A percentile compares a stretch with the other conserved stretches of the same genome.
Evolutionary conservation across 2,888 invertebrate genomes (phyloP).

Genomic region (Erebia ligea): DNA sequence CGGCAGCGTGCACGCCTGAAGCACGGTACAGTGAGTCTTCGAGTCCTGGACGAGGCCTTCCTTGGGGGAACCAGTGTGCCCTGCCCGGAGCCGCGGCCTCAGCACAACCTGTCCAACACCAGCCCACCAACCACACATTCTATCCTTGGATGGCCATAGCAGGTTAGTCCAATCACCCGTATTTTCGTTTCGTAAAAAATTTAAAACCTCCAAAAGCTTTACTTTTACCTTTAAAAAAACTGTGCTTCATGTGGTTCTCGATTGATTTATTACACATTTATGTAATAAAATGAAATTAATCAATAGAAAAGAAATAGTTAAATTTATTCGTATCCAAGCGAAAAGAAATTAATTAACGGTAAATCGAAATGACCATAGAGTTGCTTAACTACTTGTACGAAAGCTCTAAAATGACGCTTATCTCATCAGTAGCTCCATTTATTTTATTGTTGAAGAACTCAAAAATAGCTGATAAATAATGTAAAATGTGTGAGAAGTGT

Average conservation of each 20-base stretch:
- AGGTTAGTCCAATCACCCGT: conserved; percentile 84
- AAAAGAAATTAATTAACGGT: conserved; percentile 45
- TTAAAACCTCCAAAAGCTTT: too few relatives aligned
- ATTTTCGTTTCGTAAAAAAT: not conserved
- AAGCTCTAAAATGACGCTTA: conserved; percentile 70
- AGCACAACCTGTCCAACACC: conserved; percentile 94
- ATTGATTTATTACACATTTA: too few relatives aligned
- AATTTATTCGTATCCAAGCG: conserved; percentile 34
- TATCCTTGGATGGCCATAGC: conserved; percentile 99
- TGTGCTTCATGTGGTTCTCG: too few relatives aligned
- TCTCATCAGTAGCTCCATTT: not conserved
- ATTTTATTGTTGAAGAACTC: not conserved
- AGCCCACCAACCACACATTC: conserved; percentile 95
- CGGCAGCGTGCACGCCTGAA: conserved; percentile 95
- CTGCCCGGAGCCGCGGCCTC: conserved; percentile 92
- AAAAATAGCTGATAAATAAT: not conserved
- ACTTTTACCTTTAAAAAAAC: not conserved
- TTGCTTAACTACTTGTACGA: conserved; percentile 44
- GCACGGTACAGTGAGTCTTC: conserved; percentile 93
- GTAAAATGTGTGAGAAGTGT: not conserved
- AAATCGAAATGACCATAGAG: conserved; percentile 50
- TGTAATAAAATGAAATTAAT: not conserved
- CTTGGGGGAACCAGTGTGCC: conserved; percentile 95
- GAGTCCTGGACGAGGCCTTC: conserved; percentile 89
- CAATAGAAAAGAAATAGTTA: conserved; percentile 1